Conservation (phyloP, 2,797 vertebrate species). For the Siniperca scherzeri region DNA sequence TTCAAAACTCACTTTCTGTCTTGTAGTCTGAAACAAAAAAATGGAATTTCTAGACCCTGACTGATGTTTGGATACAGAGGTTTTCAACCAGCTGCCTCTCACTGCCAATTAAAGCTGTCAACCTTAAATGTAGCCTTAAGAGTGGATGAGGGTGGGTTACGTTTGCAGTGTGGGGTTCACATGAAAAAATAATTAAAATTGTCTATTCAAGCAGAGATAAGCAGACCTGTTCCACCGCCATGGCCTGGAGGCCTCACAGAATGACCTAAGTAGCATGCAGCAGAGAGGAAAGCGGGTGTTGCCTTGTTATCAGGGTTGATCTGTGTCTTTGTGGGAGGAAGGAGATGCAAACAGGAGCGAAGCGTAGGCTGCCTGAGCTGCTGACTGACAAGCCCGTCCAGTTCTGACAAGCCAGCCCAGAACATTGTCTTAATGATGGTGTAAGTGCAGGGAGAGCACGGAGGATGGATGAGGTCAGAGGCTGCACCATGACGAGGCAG, state of each 20-base stretch:
- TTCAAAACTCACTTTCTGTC: slow-evolving; percentile 34
- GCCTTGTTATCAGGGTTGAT: slow-evolving; percentile 23
- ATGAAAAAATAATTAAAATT: slow-evolving; percentile 15
- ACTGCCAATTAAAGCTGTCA: slow-evolving; percentile 40
- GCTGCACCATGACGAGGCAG: slow-evolving; percentile 16
- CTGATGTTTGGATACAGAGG: not conserved
- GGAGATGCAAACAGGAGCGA: slow-evolving; percentile 18
- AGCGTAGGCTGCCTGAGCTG: slow-evolving; percentile 33
- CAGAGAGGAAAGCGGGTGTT: slow-evolving; percentile 3
- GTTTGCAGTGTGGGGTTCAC: slow-evolving; percentile 9
- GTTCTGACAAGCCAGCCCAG: slow-evolving; percentile 31
- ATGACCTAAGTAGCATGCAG: not conserved
- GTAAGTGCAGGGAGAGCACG: not conserved
- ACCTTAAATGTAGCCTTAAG: not conserved
- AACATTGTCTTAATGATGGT: slow-evolving; percentile 50
- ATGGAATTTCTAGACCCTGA: not conserved
- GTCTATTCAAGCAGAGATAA: slow-evolving; percentile 15
- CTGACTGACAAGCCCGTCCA: slow-evolving; percentile 52
- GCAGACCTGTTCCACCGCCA: not conserved
- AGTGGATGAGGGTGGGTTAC: not conserved
- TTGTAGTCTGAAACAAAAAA: slow-evolving; percentile 4
- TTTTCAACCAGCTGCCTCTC: slow-evolving; percentile 22
- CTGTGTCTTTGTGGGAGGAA: slow-evolving; percentile 35
- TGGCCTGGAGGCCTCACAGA: not conserved
- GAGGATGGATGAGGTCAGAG: slow-evolving; percentile 28